phyloP scores from a whole-genome alignment of 2,888 invertebrate genomes.

The Anaspis maculata region DNA sequence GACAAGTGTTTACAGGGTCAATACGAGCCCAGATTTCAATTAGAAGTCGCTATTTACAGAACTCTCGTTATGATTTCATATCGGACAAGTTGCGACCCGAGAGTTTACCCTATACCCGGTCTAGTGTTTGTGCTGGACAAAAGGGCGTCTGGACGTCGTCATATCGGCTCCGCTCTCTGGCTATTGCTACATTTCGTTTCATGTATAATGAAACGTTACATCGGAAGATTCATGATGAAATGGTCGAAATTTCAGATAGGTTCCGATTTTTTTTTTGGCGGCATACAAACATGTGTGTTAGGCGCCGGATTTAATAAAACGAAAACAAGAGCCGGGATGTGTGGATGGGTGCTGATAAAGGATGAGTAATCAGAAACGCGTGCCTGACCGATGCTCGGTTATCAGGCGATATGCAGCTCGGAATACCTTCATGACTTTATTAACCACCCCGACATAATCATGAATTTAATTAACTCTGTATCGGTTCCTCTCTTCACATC shows the following conservation, averaged over 20 bases:
- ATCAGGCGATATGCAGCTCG: constrained; percentile 37
- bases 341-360: constrained; percentile 37
- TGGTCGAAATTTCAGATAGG: too few species aligned
- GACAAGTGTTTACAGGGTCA: constrained; percentile 44
- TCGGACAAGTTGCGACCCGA: constrained; percentile 38
- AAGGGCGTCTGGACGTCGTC: constrained; percentile 16
- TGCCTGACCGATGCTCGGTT: constrained; percentile 36
- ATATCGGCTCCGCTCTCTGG: too few species aligned
- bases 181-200: too few species aligned
- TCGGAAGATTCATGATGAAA: too few species aligned
- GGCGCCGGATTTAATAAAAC: too few species aligned
- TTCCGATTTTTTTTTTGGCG: too few species aligned
- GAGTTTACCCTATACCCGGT: too few species aligned
- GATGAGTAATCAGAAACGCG: constrained; percentile 34
- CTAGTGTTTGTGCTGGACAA: constrained; percentile 16
- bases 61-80: constrained; percentile 45
- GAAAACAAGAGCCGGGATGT: too few species aligned
- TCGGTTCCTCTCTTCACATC: too few species aligned
- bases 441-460: constrained; percentile 33
- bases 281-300: too few species aligned
- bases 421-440: constrained; percentile 36
- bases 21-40: constrained; percentile 43
- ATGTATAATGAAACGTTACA: too few species aligned
- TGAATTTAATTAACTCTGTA: constrained; percentile 36
- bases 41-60: constrained; percentile 41